Evolutionary conservation across 2,113 vertebrate genomes (phyloP).

Genomic region (Corynorhinus townsendii): DNA sequence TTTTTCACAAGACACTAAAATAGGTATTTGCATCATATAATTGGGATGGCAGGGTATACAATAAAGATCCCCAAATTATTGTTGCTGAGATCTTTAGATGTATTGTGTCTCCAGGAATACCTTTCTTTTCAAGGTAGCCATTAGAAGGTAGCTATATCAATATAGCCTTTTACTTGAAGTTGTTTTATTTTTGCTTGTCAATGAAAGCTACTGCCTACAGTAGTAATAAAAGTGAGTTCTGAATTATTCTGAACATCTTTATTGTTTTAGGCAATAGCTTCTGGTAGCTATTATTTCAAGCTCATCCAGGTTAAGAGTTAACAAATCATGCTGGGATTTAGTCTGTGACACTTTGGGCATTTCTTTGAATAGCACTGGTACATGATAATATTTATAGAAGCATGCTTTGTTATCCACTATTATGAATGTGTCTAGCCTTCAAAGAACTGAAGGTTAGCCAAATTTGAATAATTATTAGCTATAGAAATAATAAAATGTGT

Average conservation of each 20-base stretch:
- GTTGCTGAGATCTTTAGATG: background rate
- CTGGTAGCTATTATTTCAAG: background rate
- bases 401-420: background rate
- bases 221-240: background rate
- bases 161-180: background rate
- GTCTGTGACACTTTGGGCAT: background rate
- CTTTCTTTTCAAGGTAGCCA: background rate
- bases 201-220: background rate
- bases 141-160: background rate
- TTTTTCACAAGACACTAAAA: background rate
- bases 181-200: background rate
- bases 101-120: background rate
- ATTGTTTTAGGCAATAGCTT: background rate
- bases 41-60: background rate
- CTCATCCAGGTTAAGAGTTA: background rate
- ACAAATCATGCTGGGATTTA: background rate
- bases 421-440: background rate
- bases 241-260: background rate
- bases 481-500: background rate
- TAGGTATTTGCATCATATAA: background rate
- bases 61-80: background rate
- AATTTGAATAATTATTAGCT: slow-evolving; percentile 17
- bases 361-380: background rate
- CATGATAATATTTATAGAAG: background rate
- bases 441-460: background rate